phyloP scores from a whole-genome alignment of 2,888 invertebrate species.

The Liposcelis brunnea region DNA sequence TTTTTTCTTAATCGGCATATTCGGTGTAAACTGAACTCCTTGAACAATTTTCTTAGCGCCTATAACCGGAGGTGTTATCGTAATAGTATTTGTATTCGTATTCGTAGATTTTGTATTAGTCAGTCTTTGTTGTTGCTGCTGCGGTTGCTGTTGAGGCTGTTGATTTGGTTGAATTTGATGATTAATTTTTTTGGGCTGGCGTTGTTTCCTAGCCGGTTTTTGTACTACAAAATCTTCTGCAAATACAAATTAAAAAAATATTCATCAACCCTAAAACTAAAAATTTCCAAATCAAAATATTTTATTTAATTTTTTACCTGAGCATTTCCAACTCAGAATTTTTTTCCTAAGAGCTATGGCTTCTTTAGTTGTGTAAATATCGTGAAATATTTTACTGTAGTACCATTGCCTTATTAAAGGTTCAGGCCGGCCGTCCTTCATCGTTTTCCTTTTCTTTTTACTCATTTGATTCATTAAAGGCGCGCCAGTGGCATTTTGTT shows the following conservation, averaged over 20 bases:
- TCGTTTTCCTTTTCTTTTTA: conserved; percentile 26
- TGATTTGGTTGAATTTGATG: background rate
- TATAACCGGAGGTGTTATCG: background rate
- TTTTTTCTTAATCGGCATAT: conserved; percentile 4
- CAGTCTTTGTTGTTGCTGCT: background rate
- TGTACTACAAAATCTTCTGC: conserved; percentile 1
- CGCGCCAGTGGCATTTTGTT: too few species aligned
- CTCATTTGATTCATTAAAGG: conserved; percentile 18
- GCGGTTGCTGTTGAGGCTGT: background rate
- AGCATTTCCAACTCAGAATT: conserved; percentile 3
- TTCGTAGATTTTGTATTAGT: background rate
- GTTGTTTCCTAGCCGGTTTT: conserved; percentile 2
- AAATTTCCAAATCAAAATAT: too few species aligned
- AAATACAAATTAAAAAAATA: background rate
- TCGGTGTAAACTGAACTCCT: background rate
- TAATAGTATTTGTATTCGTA: conserved; percentile 1
- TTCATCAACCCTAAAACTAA: background rate
- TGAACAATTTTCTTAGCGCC: background rate
- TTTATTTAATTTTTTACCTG: too few species aligned
- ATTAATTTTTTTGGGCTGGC: conserved; percentile 1
- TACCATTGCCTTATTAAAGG: conserved; percentile 33
- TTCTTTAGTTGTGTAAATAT: conserved; percentile 17
- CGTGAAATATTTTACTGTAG: conserved; percentile 37
- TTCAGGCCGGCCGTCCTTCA: conserved; percentile 28
- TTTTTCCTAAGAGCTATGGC: conserved; percentile 6